Evolutionary conservation across 2,888 invertebrate species (phyloP).

Genomic region (Pterostichus niger): DNA sequence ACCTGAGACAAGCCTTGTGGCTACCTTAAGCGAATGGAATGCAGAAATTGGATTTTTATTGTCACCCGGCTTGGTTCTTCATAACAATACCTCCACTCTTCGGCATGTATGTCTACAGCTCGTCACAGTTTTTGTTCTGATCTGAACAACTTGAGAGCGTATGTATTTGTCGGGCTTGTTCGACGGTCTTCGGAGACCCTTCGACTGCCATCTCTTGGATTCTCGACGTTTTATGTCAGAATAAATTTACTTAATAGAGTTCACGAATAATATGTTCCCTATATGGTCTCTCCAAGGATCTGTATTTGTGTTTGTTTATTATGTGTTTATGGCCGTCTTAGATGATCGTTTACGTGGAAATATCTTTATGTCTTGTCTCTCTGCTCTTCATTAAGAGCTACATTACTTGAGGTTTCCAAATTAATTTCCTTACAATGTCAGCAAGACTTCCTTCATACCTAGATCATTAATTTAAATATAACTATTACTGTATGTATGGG

Average conservation of each 20-base stretch:
- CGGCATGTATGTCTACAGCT: slow-evolving; percentile 69
- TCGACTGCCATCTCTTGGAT: slow-evolving; percentile 56
- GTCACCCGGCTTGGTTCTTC: slow-evolving; percentile 73
- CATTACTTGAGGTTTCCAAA: background rate
- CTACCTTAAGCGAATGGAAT: slow-evolving; percentile 71
- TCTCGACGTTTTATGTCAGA: slow-evolving; percentile 69
- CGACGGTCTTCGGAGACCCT: slow-evolving; percentile 52
- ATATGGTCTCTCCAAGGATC: slow-evolving; percentile 45
- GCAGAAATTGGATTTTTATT: slow-evolving; percentile 76
- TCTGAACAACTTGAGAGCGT: slow-evolving; percentile 53
- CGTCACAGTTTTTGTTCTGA: slow-evolving; percentile 70
- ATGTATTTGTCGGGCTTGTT: slow-evolving; percentile 33
- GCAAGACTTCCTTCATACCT: too few species aligned
- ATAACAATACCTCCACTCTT: slow-evolving; percentile 72
- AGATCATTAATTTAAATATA: too few species aligned
- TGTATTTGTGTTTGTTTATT: slow-evolving; percentile 54
- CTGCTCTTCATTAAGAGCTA: slow-evolving; percentile 42
- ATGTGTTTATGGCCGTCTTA: slow-evolving; percentile 57
- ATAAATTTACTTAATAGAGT: slow-evolving; percentile 71
- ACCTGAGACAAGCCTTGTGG: slow-evolving; percentile 14
- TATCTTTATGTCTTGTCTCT: slow-evolving; percentile 39
- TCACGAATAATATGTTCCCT: slow-evolving; percentile 58
- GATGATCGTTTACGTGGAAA: slow-evolving; percentile 42
- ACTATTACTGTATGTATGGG: too few species aligned
- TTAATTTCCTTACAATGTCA: slow-evolving; percentile 37